Conservation (phyloP, 2,797 vertebrate species). For the Melanotaenia pygmaea region DNA sequence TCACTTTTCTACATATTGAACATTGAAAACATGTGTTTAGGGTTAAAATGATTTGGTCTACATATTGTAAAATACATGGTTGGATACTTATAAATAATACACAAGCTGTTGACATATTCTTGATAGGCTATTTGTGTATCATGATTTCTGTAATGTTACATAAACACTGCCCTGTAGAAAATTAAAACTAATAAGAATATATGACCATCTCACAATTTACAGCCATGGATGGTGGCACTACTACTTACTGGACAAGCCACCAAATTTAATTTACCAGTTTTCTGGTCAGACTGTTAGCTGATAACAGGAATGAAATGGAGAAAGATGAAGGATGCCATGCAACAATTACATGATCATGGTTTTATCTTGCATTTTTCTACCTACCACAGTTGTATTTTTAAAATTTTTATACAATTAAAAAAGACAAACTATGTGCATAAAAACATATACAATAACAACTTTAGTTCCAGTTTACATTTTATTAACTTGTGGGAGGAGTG, state of each 20-base stretch:
- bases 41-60: too few relatives aligned
- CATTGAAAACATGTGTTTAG: too few relatives aligned
- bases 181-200: too few relatives aligned
- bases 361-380: background rate
- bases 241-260: background rate
- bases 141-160: too few relatives aligned
- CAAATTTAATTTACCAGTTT: background rate
- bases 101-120: too few relatives aligned
- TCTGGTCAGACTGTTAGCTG: background rate
- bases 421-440: too few relatives aligned
- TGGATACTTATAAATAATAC: background rate
- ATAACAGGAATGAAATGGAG: background rate
- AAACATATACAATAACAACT: background rate
- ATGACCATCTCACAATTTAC: background rate
- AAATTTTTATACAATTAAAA: background rate
- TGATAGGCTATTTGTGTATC: too few relatives aligned
- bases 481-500: background rate
- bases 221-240: background rate
- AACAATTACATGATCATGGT: background rate
- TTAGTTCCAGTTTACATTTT: background rate
- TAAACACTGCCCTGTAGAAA: too few relatives aligned
- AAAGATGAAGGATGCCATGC: background rate
- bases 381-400: background rate
- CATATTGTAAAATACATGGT: background rate
- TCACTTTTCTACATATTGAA: too few relatives aligned